phyloP scores from a whole-genome alignment of 2,888 invertebrate species.

The Prenolepis imparis region DNA sequence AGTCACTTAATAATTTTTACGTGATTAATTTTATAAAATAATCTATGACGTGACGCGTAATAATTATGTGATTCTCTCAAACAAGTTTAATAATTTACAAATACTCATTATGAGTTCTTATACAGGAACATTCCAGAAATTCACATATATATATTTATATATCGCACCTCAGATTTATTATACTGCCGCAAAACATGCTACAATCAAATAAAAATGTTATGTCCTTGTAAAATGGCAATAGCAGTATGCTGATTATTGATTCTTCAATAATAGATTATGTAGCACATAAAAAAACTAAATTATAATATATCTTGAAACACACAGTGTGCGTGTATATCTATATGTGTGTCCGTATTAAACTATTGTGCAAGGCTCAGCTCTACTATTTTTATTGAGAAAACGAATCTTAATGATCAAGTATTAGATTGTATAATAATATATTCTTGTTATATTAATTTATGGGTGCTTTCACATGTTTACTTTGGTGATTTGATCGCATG shows the following conservation, averaged over 20 bases:
- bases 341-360: conserved; percentile 64
- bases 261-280: conserved; percentile 24
- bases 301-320: conserved; percentile 48
- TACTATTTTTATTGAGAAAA: conserved; percentile 45
- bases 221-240: conserved; percentile 6
- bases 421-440: conserved; percentile 56
- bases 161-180: conserved; percentile 45
- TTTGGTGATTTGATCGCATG: conserved; percentile 60
- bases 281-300: conserved; percentile 19
- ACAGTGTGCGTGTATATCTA: conserved; percentile 74
- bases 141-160: conserved; percentile 30
- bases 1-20: conserved; percentile 40
- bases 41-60: not conserved
- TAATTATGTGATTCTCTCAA: conserved; percentile 48
- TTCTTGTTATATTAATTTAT: conserved; percentile 58
- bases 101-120: conserved; percentile 62
- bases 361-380: conserved; percentile 46
- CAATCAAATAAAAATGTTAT: not conserved
- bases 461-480: conserved; percentile 51
- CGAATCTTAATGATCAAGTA: conserved; percentile 54
- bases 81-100: conserved; percentile 52
- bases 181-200: conserved; percentile 63
- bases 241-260: not conserved
- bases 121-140: conserved; percentile 68
- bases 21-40: conserved; percentile 38